phyloP scores from a whole-genome alignment of 2,888 invertebrate species.

The Aproaerema taeniolella region DNA sequence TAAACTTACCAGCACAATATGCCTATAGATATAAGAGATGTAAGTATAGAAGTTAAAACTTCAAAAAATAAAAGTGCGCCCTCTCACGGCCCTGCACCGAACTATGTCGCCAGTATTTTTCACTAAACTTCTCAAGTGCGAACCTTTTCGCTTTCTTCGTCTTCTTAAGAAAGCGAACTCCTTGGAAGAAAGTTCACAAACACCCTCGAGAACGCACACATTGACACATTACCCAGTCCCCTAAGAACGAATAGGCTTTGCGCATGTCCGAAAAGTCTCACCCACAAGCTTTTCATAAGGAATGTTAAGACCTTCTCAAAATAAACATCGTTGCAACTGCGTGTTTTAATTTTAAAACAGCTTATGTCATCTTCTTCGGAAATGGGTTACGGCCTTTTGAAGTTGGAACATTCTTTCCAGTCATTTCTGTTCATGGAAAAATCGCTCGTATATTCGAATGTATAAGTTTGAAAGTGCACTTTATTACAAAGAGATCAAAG shows the following conservation, averaged over 20 bases:
- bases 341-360: constrained; percentile 26
- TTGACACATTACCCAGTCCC: constrained; percentile 25
- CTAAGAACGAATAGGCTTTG: constrained; percentile 25
- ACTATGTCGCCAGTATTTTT: constrained; percentile 57
- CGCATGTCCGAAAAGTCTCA: constrained; percentile 32
- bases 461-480: constrained; percentile 22
- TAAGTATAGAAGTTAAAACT: too few species aligned
- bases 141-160: constrained; percentile 73
- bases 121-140: constrained; percentile 64
- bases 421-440: not conserved
- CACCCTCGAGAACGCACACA: constrained; percentile 45
- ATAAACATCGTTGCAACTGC: constrained; percentile 22
- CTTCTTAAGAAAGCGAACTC: constrained; percentile 68
- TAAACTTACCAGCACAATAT: too few species aligned
- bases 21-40: too few species aligned
- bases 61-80: constrained; percentile 44
- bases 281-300: constrained; percentile 10
- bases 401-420: constrained; percentile 18
- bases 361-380: constrained; percentile 18
- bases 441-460: constrained; percentile 8
- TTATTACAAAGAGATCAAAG: fast-evolving
- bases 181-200: constrained; percentile 63
- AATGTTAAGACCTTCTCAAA: constrained; percentile 2
- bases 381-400: constrained; percentile 27
- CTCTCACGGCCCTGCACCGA: constrained; percentile 46